A percentile compares a stretch with the other conserved stretches of the same genome.
Evolutionary conservation across 2,113 vertebrate species (phyloP).

Genomic region (Maylandia zebra): DNA sequence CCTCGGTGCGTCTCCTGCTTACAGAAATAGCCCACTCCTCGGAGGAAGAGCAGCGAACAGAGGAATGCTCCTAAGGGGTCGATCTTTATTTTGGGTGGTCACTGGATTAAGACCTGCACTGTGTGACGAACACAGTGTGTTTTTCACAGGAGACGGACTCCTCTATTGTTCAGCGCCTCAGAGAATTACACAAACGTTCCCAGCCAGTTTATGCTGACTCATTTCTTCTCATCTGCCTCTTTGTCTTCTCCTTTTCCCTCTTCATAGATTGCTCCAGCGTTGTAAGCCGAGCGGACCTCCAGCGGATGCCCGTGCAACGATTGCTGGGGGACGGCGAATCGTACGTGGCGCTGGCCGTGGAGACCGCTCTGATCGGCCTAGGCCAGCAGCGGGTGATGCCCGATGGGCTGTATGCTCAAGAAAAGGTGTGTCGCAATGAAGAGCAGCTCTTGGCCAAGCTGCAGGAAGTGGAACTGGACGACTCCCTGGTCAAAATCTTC

Average conservation of each 20-base stretch:
- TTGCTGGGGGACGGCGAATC: conserved; percentile 94
- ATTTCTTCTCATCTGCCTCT: background rate
- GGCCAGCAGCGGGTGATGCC: conserved; percentile 98
- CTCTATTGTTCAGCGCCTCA: background rate
- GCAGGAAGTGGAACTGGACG: conserved; percentile 95
- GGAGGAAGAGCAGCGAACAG: conserved; percentile 4
- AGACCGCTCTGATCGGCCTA: conserved; percentile 89
- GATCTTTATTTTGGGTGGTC: conserved; percentile 20
- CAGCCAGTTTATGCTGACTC: background rate
- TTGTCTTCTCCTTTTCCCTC: background rate
- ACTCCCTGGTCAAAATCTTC: conserved; percentile 96
- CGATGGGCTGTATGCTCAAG: conserved; percentile 93
- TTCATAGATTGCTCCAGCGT: conserved; percentile 65
- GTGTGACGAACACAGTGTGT: background rate
- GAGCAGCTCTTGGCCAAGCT: conserved; percentile 97
- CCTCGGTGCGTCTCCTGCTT: conserved; percentile 26
- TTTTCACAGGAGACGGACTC: conserved; percentile 6
- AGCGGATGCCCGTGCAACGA: conserved; percentile 84
- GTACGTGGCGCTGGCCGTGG: conserved; percentile 89
- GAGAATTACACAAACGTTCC: background rate
- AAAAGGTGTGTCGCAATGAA: conserved; percentile 96
- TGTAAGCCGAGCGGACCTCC: conserved; percentile 78
- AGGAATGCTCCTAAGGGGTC: conserved; percentile 19
- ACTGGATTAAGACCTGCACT: conserved; percentile 3
- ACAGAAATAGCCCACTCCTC: conserved; percentile 35